A percentile compares a stretch with the other conserved stretches of the same genome.
phyloP scores from a whole-genome alignment of 1,140 invertebrate genomes.

The Atta colombica region DNA sequence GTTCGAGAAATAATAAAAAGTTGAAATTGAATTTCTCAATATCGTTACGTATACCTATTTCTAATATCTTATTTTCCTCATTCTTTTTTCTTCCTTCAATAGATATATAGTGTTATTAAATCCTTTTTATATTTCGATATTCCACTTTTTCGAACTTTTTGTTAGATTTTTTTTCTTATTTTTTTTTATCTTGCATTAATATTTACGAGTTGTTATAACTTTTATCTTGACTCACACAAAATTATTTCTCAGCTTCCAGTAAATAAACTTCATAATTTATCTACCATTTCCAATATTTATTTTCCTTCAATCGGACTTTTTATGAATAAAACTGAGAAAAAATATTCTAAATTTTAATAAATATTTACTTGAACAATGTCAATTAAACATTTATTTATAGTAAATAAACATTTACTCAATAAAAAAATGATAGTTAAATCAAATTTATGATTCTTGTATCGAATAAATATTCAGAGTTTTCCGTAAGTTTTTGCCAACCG shows the following conservation, averaged over 20 bases:
- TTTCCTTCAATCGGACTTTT: background rate
- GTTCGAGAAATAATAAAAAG: background rate
- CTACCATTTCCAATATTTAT: background rate
- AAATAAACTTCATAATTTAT: background rate
- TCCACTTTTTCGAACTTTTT: background rate
- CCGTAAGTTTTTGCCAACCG: no score
- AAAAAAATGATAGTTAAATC: no score
- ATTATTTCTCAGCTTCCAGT: background rate
- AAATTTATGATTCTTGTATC: no score
- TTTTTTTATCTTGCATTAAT: background rate
- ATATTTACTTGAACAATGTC: no score
- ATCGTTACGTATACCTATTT: background rate
- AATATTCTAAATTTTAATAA: no score
- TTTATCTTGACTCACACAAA: background rate
- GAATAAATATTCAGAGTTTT: no score
- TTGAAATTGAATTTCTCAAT: background rate
- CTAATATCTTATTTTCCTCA: background rate
- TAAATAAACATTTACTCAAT: no score
- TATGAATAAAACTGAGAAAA: background rate
- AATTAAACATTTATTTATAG: no score
- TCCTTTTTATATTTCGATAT: slow-evolving; percentile 1
- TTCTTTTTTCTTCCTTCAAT: background rate
- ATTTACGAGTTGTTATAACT: background rate
- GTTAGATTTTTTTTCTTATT: background rate
- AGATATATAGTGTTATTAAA: background rate